Evolutionary conservation across 2,797 vertebrate genomes (phyloP), one percentile per base, ranked within the genome.

Genomic region (Helarctos malayanus): DNA sequence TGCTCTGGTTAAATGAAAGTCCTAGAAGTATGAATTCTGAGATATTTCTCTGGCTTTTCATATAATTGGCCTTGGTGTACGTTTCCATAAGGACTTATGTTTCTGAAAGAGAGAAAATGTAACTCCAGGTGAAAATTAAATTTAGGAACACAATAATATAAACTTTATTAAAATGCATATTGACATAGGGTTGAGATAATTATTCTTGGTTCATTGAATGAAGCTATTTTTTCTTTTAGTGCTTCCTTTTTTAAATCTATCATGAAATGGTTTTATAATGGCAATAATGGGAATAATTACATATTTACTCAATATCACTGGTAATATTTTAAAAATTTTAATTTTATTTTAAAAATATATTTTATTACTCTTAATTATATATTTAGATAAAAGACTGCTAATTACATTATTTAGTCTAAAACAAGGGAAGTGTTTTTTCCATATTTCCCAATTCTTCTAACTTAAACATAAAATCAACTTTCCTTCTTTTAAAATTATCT

Each of bases 1-100:
- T 68, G 11, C 57, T 79, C 9, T 61, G 5, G 52, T 80, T 25
- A 41, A 35, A 49, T 1, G 84, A 52, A 71, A 94, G 63, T 71
- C 84, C 80, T 12, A 84, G 82, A 21, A 97, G 91, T 35, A 94
- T 52, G 59, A 97, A 94, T 79, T 88, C 93, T 27, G 82, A 91
- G 15, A 84, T 23, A 12, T 57, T 87, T 45, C 59, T 78, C 3
- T 91, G 84, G 38, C 6, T 94, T 61, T 52, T 45, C 92, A 94
- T 76, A 12, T 73, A 49, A 32, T n/a, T 76, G 32, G 23, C 4
- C 45, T 68, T 13, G 5, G 5, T 35, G 3, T 32, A 52, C 19
- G 4, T 5, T 73, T 45, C 25, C 12, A 79, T 29, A 49, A 57
- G 16, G 15, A 18, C 2, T 38, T 54, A 65, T 12, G 4, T 57